phyloP scores from a whole-genome alignment of 2,888 invertebrate species.

The Lasioglossum marginatum region DNA sequence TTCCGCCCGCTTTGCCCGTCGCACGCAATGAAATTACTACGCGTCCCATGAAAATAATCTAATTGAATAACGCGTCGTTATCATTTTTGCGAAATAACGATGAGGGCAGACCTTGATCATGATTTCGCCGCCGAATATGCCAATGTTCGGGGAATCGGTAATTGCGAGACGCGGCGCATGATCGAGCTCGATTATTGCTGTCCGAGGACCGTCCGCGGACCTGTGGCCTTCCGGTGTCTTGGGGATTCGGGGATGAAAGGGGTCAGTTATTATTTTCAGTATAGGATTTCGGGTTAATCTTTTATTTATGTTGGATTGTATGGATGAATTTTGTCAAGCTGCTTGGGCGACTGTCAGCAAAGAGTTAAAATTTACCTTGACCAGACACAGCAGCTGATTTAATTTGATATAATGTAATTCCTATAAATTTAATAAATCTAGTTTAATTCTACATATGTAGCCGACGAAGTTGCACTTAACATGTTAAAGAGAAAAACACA shows the following conservation, averaged over 20 bases:
- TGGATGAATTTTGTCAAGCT: too few relatives aligned
- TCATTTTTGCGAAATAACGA: slow-evolving; percentile 65
- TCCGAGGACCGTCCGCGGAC: background rate
- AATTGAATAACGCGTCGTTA: slow-evolving; percentile 70
- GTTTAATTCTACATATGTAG: background rate
- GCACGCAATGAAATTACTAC: slow-evolving; percentile 68
- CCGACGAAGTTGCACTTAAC: background rate
- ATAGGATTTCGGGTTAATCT: background rate
- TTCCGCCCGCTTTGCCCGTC: slow-evolving; percentile 51
- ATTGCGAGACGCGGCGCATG: slow-evolving; percentile 20
- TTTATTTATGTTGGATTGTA: background rate
- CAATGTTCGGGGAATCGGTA: slow-evolving; percentile 45
- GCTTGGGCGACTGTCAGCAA: background rate
- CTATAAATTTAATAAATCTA: too few relatives aligned
- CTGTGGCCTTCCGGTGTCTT: background rate
- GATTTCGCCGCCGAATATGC: slow-evolving; percentile 38
- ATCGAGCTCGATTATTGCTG: background rate
- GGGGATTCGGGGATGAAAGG: background rate
- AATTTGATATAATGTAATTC: background rate
- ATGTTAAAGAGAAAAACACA: background rate
- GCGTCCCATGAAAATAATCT: slow-evolving; percentile 71
- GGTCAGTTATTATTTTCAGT: background rate
- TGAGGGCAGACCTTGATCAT: slow-evolving; percentile 59
- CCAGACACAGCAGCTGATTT: background rate
- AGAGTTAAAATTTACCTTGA: background rate